Percentiles rank a stretch among this genome's conserved stretches.
phyloP scores from a whole-genome alignment of 2,797 vertebrate genomes.

The Spondyliosoma cantharus region DNA sequence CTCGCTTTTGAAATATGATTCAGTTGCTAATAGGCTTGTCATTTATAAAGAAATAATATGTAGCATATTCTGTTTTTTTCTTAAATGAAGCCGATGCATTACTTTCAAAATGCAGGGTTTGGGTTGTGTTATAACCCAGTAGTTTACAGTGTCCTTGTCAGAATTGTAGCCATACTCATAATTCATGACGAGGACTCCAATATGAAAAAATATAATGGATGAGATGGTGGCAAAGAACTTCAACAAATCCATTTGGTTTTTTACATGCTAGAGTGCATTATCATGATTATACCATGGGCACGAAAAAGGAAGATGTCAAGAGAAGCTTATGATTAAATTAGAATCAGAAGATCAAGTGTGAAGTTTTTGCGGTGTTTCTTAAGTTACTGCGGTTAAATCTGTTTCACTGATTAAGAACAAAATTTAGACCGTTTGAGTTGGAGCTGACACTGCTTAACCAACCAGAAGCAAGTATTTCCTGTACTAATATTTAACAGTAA shows the following conservation, averaged over 20 bases:
- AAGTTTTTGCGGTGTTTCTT: neutral
- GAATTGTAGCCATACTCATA: no score
- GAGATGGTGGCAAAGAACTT: neutral
- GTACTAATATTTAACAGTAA: neutral
- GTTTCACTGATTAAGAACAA: neutral
- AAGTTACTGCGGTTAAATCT: neutral
- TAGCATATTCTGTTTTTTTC: neutral
- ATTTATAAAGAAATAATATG: neutral
- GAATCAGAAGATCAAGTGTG: neutral
- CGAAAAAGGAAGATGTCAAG: neutral
- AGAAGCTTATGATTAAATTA: neutral
- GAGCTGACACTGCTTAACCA: neutral
- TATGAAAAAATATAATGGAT: neutral
- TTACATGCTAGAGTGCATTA: neutral
- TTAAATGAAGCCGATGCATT: neutral
- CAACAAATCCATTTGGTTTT: neutral
- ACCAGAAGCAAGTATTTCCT: neutral
- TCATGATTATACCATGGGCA: neutral
- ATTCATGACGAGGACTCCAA: no score
- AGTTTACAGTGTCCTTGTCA: no score
- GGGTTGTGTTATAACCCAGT: no score
- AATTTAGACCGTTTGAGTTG: neutral
- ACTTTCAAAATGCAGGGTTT: no score
- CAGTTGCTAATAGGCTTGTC: neutral
- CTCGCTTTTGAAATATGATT: slow-evolving; percentile 13